Percentiles rank a stretch among this genome's conserved stretches.
phyloP scores from a whole-genome alignment of 1,140 invertebrate species.

The Reticulitermes speratus region DNA sequence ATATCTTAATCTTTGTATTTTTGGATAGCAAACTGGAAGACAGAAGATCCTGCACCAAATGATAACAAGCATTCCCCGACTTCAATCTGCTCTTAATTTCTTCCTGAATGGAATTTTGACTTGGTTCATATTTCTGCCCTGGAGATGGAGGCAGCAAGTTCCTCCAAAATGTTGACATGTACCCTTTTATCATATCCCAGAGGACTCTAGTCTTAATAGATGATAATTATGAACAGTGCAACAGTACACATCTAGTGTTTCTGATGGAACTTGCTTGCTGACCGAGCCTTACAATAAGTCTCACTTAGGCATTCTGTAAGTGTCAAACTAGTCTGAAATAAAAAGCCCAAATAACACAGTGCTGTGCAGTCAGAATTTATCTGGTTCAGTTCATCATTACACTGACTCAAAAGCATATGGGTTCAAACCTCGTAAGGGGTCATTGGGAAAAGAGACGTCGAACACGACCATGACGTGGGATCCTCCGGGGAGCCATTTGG shows the following conservation, averaged over 20 bases:
- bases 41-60: too few relatives aligned
- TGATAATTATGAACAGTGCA: not conserved
- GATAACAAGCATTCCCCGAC: too few relatives aligned
- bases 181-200: too few relatives aligned
- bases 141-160: too few relatives aligned
- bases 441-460: slow-evolving; percentile 28
- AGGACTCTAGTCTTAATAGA: too few relatives aligned
- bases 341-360: not conserved
- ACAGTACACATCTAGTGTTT: not conserved
- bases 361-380: not conserved
- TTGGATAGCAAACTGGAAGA: too few relatives aligned
- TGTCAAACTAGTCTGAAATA: not conserved
- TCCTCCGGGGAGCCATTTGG: slow-evolving; percentile 20
- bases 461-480: slow-evolving; percentile 24
- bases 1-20: too few relatives aligned
- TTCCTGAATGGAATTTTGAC: too few relatives aligned
- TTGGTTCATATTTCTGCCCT: too few relatives aligned
- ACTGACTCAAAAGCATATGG: not conserved
- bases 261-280: not conserved
- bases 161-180: too few relatives aligned
- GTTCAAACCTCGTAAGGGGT: slow-evolving; percentile 4
- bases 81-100: too few relatives aligned
- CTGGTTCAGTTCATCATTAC: not conserved
- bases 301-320: not conserved
- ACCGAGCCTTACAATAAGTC: not conserved